Evolutionary conservation across 2,113 vertebrate species (phyloP), one percentile per base, ranked within the genome.

Genomic region (Trochalopteron elliotii): DNA sequence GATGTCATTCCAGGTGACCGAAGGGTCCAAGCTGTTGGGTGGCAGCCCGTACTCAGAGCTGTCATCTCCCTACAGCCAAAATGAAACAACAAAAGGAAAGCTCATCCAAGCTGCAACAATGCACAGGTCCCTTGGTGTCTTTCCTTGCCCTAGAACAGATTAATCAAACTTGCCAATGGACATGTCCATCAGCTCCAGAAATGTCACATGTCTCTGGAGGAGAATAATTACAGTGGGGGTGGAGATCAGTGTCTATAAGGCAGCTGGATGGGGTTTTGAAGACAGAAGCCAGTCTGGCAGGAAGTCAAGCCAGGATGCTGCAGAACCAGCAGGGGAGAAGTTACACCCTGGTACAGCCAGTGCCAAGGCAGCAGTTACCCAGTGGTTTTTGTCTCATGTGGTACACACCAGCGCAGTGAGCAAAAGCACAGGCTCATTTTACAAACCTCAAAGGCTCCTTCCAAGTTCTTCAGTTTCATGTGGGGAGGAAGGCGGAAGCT

Each of bases 1-100:
- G 72, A 99, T 96, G 21, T 99, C 98, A 9, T 99, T 98, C 99
- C 99, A 99, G 97, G 98, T 99, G 90, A 99, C 94, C 0, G 98
- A 99, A 11, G 99, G 91, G 94, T 99, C 99, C 70, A 99, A 69
- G 27, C 97, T 97, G 79, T 98, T 98, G 57, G 97, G 96, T 4
- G 98, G 98, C 64, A 98, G 87, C 35, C 98, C 97, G 0, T 98
- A 98, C 75, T 98, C 96, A 5, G 97, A 85, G 2, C 40, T 35
- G 4, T 96, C 94, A 2, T 96, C 83, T 79, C 97, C 98, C 98
- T 99, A 94, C 64, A 95, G 30, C 33, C 65, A 28, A 39, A 69
- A 61, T 31, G 39, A 68, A 53, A 55, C 56, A 76, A 10, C 18
- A 87, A 60, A 60, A 91, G n/a, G 10, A 70, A 72, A 79, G 12